These are phyloP conservation scores for Globodera rostochiensis DNA, from an alignment of 1,140 invertebrate genomes.

Conservation along the genomic window DNA sequence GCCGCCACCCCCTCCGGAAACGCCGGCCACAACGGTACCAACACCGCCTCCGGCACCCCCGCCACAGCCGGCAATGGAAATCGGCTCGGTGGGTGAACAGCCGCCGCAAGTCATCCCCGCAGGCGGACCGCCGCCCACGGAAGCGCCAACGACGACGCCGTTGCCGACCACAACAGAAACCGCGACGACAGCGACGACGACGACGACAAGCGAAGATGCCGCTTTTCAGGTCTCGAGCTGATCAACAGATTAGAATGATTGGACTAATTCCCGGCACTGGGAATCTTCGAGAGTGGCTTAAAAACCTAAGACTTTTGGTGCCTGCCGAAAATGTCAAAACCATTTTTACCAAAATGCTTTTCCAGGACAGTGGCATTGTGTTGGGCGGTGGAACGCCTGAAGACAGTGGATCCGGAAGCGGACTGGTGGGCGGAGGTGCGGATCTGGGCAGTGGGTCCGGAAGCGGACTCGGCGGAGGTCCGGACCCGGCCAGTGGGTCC, in stretches of 20 bases:
- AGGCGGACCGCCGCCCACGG: neutral
- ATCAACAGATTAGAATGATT: too few species aligned
- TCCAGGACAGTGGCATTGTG: constrained; percentile 11
- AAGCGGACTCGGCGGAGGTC: neutral
- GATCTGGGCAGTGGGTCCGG: too few species aligned
- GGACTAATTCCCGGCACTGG: too few species aligned
- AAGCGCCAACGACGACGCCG: neutral
- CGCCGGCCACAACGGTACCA: neutral
- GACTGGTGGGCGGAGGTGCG: neutral
- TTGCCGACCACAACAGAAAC: neutral
- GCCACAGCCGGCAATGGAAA: constrained; percentile 16
- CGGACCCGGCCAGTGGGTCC: neutral
- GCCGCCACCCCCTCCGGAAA: neutral
- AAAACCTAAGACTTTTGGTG: too few species aligned
- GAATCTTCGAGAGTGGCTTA: too few species aligned
- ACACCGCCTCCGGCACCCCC: neutral
- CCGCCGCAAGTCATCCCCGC: neutral
- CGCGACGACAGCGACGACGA: neutral
- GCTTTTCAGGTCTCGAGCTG: neutral
- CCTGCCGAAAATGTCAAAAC: too few species aligned
- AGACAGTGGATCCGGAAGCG: neutral
- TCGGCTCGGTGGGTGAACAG: constrained; percentile 18
- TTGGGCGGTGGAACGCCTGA: constrained; percentile 13
- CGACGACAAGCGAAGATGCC: neutral
- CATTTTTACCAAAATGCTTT: too few species aligned